Conservation (phyloP, 2,888 invertebrate genomes). For the Ypsolopha scabrella region DNA sequence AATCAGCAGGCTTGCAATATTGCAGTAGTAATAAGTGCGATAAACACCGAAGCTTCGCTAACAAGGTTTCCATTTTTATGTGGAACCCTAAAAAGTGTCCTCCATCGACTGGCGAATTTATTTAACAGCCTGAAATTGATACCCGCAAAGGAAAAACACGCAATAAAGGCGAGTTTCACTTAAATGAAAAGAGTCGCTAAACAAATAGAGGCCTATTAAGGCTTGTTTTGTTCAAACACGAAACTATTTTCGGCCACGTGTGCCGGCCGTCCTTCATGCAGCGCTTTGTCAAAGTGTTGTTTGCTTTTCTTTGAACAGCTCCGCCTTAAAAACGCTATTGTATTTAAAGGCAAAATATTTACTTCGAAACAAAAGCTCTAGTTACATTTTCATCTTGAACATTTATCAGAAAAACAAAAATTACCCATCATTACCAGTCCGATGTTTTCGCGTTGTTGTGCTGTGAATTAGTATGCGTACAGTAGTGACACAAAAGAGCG, state of each 20-base stretch:
- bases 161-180: slow-evolving; percentile 15
- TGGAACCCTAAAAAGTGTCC: slow-evolving; percentile 21
- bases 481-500: slow-evolving; percentile 35
- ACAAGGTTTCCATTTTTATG: slow-evolving; percentile 4
- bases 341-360: background rate
- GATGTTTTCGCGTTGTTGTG: too few relatives aligned
- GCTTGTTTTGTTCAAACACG: slow-evolving; percentile 43
- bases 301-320: slow-evolving; percentile 44
- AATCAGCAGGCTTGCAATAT: too few relatives aligned
- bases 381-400: too few relatives aligned
- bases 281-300: slow-evolving; percentile 33
- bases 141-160: slow-evolving; percentile 23
- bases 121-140: background rate
- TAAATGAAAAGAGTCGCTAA: slow-evolving; percentile 10
- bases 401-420: too few relatives aligned
- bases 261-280: slow-evolving; percentile 42
- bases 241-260: slow-evolving; percentile 57
- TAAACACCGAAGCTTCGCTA: too few relatives aligned
- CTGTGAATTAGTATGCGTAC: background rate
- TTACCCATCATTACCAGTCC: too few relatives aligned
- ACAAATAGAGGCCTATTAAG: slow-evolving; percentile 22
- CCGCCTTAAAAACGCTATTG: slow-evolving; percentile 40
- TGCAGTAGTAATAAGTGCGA: too few relatives aligned
- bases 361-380: too few relatives aligned
- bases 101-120: slow-evolving; percentile 10